Conservation (phyloP, 2,888 invertebrate species). For the Ophonus ardosiacus region DNA sequence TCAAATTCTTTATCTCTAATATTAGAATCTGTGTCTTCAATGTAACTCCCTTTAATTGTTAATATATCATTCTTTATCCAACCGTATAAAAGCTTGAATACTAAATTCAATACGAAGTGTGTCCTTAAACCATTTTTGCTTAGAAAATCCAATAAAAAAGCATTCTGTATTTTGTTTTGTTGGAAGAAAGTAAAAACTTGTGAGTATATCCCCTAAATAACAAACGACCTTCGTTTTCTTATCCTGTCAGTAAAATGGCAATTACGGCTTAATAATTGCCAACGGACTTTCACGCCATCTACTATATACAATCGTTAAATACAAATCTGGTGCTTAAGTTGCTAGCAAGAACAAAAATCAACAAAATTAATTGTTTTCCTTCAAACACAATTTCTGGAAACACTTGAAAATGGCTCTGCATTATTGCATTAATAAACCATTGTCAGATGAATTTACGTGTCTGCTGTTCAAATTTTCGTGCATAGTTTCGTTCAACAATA, state of each 20-base stretch:
- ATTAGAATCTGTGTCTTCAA: too few relatives aligned
- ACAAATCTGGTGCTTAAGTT: conserved; percentile 4
- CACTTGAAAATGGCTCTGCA: conserved; percentile 14
- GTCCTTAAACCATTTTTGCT: not conserved
- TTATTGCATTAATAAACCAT: not conserved
- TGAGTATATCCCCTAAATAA: conserved; percentile 13
- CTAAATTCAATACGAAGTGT: not conserved
- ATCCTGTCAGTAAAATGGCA: conserved; percentile 8
- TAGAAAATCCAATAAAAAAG: not conserved
- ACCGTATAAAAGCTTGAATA: not conserved
- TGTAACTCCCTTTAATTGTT: not conserved
- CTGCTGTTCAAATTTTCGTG: not conserved
- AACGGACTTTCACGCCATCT: conserved; percentile 6
- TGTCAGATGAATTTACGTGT: not conserved
- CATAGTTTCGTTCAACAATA: not conserved
- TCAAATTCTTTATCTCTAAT: too few relatives aligned
- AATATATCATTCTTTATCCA: not conserved
- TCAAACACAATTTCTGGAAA: conserved; percentile 29
- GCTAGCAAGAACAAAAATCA: conserved; percentile 1
- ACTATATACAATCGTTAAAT: conserved; percentile 12
- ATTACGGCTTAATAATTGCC: conserved; percentile 33
- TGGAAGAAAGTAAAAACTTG: conserved; percentile 17
- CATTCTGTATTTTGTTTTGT: not conserved
- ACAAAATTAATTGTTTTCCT: conserved; percentile 31
- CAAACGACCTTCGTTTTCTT: not conserved